Conservation (phyloP, 2,888 invertebrate species). For the Scaptomyza polygonia region DNA sequence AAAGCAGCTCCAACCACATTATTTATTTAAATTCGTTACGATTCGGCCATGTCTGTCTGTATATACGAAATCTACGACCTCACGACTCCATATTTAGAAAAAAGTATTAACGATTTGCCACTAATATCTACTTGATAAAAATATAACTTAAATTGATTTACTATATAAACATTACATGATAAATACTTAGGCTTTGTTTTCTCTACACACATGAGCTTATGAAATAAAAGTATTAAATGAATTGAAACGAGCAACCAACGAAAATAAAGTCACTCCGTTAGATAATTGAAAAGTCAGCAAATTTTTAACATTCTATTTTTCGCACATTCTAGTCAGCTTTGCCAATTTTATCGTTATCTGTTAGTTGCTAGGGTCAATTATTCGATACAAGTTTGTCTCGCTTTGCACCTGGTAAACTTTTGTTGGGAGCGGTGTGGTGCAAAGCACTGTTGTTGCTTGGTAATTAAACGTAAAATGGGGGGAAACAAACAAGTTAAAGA, state of each 20-base stretch:
- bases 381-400: neutral
- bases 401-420: conserved; percentile 35
- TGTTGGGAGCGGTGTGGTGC: conserved; percentile 34
- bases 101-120: neutral
- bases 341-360: neutral
- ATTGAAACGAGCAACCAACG: neutral
- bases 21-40: too few relatives aligned
- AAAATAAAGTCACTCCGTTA: neutral
- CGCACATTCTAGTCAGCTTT: neutral
- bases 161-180: neutral
- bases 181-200: too few relatives aligned
- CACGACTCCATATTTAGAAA: neutral
- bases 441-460: conserved; percentile 56
- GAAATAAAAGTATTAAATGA: too few relatives aligned
- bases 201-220: too few relatives aligned
- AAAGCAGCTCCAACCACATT: too few relatives aligned
- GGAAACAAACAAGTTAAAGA: neutral
- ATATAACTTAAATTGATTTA: neutral
- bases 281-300: neutral
- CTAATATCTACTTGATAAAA: neutral
- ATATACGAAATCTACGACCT: too few relatives aligned
- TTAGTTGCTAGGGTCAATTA: conserved; percentile 5
- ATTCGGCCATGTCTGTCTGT: too few relatives aligned
- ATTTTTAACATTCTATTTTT: neutral
- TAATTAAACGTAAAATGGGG: conserved; percentile 63